Base-by-base conservation (phyloP, 2,797 vertebrate genomes). In the Coendou prehensilis region DNA sequence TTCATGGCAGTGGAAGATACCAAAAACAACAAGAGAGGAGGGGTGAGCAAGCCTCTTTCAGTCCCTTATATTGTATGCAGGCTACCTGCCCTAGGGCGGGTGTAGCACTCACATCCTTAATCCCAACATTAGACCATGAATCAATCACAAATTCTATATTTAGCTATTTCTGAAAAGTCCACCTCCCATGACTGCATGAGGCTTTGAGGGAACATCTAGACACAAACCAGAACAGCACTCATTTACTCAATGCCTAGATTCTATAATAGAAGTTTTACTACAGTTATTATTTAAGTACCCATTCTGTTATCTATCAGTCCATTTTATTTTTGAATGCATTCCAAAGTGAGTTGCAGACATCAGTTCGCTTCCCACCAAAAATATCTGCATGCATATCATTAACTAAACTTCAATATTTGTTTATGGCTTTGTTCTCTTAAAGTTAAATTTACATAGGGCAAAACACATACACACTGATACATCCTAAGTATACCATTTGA, bases 361-460 rank as follows among this genome's bases (percentile, higher is more conserved):
- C 59, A 90, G 9, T 75, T 96, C 33, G 80, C 61, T 91, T 86
- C 8, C 20, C 2, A 30, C 69, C 30, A 69, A 30, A 91, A 50
- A 85, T n/a, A 90, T 89, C 67, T 56, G 82, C 10, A 88, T 30
- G 7, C n/a, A 67, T 79, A 64, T 9, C 75, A 89, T 80, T 89
- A 86, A 75, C 41, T 89, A 26, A 64, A 88, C 26, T 63, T 94
- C 28, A 85, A 17, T 94, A 69, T 69, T 89, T 95, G 26, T 30
- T 71, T 87, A 56, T 76, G 50, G 33, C 5, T 41, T 87, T 93
- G 75, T 15, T 37, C 45, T 76, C 52, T 83, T 78, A 69, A 87
- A 17, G 52, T 95, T 83, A 94, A 84, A 95, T 95, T 81, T 94
- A 88, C 57, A 54, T 30, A 71, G 22, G 84, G 50, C 50, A 28